Conservation (phyloP, 2,113 vertebrate genomes). For the Leucopternis melanops region DNA sequence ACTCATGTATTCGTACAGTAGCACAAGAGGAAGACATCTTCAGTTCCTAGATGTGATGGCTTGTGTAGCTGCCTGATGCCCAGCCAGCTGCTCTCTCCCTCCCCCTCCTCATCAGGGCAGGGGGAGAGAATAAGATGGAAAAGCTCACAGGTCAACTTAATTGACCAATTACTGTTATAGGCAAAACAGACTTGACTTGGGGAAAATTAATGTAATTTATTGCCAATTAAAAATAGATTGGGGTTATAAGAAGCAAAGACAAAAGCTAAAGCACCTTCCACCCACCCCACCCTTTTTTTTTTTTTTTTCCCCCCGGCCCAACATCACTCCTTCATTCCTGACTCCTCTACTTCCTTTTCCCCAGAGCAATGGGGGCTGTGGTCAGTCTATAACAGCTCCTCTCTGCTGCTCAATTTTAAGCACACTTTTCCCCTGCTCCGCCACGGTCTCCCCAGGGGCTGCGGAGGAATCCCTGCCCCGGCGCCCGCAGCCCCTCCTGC, state of each 20-base stretch:
- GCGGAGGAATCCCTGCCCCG: too few species aligned
- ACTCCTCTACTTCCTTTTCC: neutral
- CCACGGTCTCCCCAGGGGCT: too few species aligned
- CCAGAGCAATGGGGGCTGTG: too few species aligned
- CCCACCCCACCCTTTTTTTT: neutral
- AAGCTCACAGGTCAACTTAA: neutral
- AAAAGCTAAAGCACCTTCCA: neutral
- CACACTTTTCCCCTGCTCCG: too few species aligned
- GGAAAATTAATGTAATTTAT: neutral
- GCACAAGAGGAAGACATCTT: neutral
- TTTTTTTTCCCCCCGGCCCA: too few species aligned
- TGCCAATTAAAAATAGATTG: neutral
- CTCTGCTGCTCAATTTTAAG: rapidly evolving
- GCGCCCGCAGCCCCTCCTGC: too few species aligned
- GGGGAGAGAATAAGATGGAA: neutral
- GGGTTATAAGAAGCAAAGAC: neutral
- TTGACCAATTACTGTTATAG: neutral
- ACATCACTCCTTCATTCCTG: too few species aligned
- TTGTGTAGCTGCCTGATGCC: neutral
- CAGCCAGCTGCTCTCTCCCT: neutral
- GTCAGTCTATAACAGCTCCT: neutral
- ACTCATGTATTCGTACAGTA: rapidly evolving
- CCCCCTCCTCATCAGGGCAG: neutral
- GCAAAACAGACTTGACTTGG: neutral
- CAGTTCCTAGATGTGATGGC: neutral